These are phyloP conservation scores for Apostichopus leukothele DNA, from an alignment of 53 echinoderm and acorn worm species.

Conservation along the genomic window DNA sequence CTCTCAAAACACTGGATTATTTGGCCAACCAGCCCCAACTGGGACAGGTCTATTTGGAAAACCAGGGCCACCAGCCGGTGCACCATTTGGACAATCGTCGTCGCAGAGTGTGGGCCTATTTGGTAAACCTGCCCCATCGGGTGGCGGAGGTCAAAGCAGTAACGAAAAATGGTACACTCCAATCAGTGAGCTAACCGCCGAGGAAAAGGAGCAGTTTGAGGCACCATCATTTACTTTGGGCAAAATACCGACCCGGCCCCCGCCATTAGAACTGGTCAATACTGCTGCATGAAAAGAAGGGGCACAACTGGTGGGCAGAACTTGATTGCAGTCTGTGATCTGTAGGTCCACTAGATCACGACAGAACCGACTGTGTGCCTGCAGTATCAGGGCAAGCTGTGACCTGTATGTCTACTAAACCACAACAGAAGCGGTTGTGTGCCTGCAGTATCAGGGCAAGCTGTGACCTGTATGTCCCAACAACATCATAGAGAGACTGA, in stretches of 20 bases:
- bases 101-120: conserved; percentile 48
- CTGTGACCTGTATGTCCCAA: background rate
- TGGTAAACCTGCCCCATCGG: conserved; percentile 57
- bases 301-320: no score
- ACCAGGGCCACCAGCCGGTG: conserved; percentile 3
- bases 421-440: background rate
- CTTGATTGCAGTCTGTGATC: no score
- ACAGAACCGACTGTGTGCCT: background rate
- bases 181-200: conserved; percentile 68
- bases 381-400: background rate
- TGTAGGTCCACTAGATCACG: no score
- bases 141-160: background rate
- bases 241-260: conserved; percentile 82
- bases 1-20: conserved; percentile 41
- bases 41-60: conserved; percentile 37
- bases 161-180: conserved; percentile 62
- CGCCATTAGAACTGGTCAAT: conserved; percentile 73
- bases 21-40: conserved; percentile 54
- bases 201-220: conserved; percentile 88
- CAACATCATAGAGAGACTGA: background rate
- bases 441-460: background rate
- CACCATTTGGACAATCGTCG: conserved; percentile 52
- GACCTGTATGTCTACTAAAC: background rate
- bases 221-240: conserved; percentile 83
- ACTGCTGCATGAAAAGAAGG: background rate